phyloP scores from a whole-genome alignment of 2,888 invertebrate genomes.

The Altica lythri region DNA sequence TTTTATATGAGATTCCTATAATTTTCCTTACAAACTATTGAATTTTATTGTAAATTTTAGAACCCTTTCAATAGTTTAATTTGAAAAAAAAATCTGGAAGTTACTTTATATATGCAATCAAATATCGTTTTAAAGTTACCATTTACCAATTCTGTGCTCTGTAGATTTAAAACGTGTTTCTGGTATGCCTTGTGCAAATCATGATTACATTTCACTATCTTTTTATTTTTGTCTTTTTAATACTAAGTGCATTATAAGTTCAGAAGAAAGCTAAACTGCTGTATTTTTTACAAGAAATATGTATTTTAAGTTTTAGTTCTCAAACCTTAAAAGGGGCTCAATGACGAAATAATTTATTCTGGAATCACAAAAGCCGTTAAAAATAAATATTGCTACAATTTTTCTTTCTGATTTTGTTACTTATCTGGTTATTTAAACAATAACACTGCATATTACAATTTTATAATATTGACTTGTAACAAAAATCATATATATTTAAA shows the following conservation, averaged over 20 bases:
- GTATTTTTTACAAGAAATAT: slow-evolving; percentile 48
- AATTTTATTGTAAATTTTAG: too few species aligned
- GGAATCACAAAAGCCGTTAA: neutral
- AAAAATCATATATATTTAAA: too few species aligned
- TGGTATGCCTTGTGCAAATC: slow-evolving; percentile 17
- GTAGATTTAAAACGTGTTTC: slow-evolving; percentile 8
- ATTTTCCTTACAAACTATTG: too few species aligned
- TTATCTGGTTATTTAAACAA: too few species aligned
- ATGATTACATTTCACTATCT: slow-evolving; percentile 38
- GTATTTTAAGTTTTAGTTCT: slow-evolving; percentile 41
- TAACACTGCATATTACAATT: too few species aligned
- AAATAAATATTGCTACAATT: too few species aligned
- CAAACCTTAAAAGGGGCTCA: slow-evolving; percentile 15
- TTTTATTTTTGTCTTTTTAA: slow-evolving; percentile 51
- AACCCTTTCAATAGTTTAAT: too few species aligned
- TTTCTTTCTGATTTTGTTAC: too few species aligned
- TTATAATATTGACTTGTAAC: too few species aligned
- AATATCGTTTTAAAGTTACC: neutral
- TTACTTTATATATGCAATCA: neutral
- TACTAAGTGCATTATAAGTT: slow-evolving; percentile 53
- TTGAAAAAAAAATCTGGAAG: neutral
- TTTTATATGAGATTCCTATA: too few species aligned
- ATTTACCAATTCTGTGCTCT: slow-evolving; percentile 5
- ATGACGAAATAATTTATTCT: neutral
- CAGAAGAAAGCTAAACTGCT: slow-evolving; percentile 42